Evolutionary conservation across 1,140 invertebrate genomes (phyloP).

Genomic region (Eurosta solidaginis): DNA sequence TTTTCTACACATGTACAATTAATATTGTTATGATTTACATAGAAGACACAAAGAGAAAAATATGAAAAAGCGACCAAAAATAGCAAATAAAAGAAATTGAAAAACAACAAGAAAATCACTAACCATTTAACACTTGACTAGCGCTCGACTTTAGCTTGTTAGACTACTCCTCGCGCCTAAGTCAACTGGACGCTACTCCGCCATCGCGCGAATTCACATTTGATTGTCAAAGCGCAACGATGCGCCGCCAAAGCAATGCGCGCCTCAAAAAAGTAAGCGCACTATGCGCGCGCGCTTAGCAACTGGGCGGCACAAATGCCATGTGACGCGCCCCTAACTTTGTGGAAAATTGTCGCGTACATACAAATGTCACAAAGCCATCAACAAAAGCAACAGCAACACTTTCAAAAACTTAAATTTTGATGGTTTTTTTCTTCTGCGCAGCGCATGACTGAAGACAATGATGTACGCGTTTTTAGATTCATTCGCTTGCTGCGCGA

Average conservation of each 20-base stretch:
- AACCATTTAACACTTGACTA: slow-evolving; percentile 16
- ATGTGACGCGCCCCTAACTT: background rate
- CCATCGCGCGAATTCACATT: background rate
- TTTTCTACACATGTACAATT: background rate
- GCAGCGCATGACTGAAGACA: background rate
- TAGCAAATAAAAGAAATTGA: background rate
- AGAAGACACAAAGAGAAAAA: background rate
- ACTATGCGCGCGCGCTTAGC: background rate
- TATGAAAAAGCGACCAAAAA: slow-evolving; percentile 7
- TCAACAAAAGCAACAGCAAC: background rate
- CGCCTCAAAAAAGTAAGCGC: background rate
- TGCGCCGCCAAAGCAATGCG: background rate
- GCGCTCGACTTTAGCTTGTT: background rate
- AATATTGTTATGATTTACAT: slow-evolving; percentile 15
- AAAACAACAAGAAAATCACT: no score
- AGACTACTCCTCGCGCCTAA: background rate
- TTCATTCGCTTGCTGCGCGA: background rate
- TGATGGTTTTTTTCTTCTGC: background rate
- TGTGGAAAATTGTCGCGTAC: background rate
- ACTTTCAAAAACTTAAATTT: background rate
- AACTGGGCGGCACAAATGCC: slow-evolving; percentile 4
- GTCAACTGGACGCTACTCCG: background rate
- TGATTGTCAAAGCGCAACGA: background rate
- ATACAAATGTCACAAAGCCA: background rate
- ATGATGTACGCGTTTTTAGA: background rate